phyloP scores from a whole-genome alignment of 2,797 vertebrate species.

The Cynodonichthys magdalenae region DNA sequence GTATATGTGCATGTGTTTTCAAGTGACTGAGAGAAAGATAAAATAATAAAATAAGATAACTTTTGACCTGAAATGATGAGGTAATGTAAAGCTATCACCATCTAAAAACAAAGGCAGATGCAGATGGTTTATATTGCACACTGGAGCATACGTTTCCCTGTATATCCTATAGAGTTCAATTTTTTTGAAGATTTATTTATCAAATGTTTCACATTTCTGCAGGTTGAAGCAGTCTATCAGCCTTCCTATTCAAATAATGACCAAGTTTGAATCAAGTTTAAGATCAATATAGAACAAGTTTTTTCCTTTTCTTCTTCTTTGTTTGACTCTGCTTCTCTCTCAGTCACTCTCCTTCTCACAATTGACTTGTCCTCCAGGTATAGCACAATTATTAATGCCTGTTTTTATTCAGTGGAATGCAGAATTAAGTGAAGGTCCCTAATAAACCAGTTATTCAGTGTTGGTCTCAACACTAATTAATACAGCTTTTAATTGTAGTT shows the following conservation, averaged over 20 bases:
- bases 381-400: constrained; percentile 84
- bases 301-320: constrained; percentile 19
- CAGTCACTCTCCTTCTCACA: constrained; percentile 70
- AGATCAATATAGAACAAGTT: constrained; percentile 56
- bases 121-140: no score
- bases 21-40: no score
- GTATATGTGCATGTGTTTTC: no score
- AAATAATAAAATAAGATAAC: no score
- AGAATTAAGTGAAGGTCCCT: constrained; percentile 74
- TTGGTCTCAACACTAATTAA: constrained; percentile 90
- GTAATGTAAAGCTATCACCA: no score
- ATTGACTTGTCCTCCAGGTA: constrained; percentile 80
- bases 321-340: constrained; percentile 56
- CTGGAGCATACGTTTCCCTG: no score
- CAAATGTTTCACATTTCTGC: constrained; percentile 23
- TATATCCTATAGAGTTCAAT: neutral
- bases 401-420: constrained; percentile 68
- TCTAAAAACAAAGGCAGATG: no score
- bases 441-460: constrained; percentile 87
- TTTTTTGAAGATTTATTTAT: constrained; percentile 17
- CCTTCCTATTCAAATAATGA: constrained; percentile 47
- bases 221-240: constrained; percentile 50
- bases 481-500: constrained; percentile 88
- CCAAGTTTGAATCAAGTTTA: constrained; percentile 38
- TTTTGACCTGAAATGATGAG: no score